Base-by-base conservation (phyloP, 2,888 invertebrate genomes). In the Elmis aenea region DNA sequence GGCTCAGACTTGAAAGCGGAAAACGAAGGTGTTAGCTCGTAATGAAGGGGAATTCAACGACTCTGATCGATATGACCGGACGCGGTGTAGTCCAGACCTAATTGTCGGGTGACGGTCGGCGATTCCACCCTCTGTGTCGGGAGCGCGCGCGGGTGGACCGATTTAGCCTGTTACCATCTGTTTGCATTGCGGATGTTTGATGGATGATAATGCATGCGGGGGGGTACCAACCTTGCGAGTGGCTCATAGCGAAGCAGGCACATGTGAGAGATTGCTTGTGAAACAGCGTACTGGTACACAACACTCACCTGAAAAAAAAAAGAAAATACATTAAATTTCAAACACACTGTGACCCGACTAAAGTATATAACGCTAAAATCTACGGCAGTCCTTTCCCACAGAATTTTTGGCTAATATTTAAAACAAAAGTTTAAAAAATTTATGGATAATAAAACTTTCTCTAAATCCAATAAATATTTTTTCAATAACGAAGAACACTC, bases 171-270 rank as follows among this genome's bases (percentile, higher is more conserved):
- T 32, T 31, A 24, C 40, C 42, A 41, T 39, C 40, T 42, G 41
- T 42, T 51, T 43, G 31, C 42, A 42, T 31, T 43, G 22, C 33
- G 32, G 20, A 38, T 42, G 40, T 46, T 46, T 39, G 32, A 27
- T 23, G 16, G 16, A n/a, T 22, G 33, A 21, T 18, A 12, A 24
- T 21, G 30, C 23, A 22, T 36, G 44, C 36, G 40, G 38, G 37
- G 46, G 52, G 13, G 13, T 59, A 66, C 66, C 38, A 64, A 66
- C 66, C 65, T 65, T 64, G 65, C 53, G 62, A 62, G 54, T 61
- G 59, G 54, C 57, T 65, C 64, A 64, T 64, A 54, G 58, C 59
- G 55, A 57, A 57, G 57, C 54, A 57, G 50, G 57, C 50, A 58
- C 63, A 64, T 63, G 62, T 62, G 62, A 59, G 55, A 43, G 41